Conservation (phyloP, 2,113 vertebrate species). For the Nicator chloris region DNA sequence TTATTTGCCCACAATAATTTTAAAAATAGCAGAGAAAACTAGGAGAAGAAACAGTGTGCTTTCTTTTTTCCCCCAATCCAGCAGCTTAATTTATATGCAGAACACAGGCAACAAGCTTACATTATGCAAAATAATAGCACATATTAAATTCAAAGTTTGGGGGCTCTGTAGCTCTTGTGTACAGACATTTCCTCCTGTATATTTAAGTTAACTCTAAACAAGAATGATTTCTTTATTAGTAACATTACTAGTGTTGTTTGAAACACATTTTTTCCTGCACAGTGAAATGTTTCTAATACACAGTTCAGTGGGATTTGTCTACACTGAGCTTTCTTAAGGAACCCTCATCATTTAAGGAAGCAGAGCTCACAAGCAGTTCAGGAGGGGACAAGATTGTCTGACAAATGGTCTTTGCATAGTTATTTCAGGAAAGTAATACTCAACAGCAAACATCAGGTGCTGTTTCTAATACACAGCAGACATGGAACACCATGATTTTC, state of each 20-base stretch:
- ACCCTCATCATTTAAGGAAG: neutral
- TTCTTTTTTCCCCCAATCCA: accelerated
- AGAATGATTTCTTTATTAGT: neutral
- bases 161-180: neutral
- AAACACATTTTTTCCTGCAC: neutral
- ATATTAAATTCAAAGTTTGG: neutral
- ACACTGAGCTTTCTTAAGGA: neutral
- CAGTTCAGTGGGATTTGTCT: neutral
- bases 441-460: neutral
- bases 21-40: neutral
- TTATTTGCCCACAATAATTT: neutral
- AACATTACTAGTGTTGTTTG: neutral
- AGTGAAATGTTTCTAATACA: neutral
- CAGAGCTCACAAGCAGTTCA: neutral
- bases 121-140: neutral
- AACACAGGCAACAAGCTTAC: neutral
- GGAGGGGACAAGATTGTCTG: neutral
- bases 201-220: neutral
- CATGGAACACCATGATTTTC: neutral
- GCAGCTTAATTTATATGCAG: neutral
- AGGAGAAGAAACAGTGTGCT: neutral
- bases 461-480: neutral
- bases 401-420: neutral
- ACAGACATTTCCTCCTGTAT: neutral
- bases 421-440: neutral